Evolutionary conservation across 2,113 vertebrate species (phyloP).

Genomic region (Festucalex cinctus): DNA sequence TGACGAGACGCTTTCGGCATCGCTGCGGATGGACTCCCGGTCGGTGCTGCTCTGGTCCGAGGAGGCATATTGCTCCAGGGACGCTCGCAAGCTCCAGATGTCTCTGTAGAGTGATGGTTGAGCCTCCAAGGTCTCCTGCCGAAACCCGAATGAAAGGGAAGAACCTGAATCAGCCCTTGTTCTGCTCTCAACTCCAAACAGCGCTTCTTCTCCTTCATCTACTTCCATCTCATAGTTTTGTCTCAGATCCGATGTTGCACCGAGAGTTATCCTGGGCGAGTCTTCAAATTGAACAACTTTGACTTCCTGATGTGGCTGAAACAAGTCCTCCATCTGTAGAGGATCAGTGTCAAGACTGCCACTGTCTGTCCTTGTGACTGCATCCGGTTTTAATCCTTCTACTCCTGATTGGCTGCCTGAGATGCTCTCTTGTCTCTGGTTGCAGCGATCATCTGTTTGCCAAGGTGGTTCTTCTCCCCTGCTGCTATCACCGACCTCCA

Average conservation of each 20-base stretch:
- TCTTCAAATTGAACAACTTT: conserved; percentile 24
- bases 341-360: background rate
- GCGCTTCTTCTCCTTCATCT: conserved; percentile 47
- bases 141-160: conserved; percentile 36
- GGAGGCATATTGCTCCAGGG: conserved; percentile 87
- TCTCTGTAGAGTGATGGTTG: conserved; percentile 82
- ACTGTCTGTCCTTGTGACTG: conserved; percentile 2
- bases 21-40: conserved; percentile 85
- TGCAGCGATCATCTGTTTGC: background rate
- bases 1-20: conserved; percentile 85
- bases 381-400: conserved; percentile 14
- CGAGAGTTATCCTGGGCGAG: conserved; percentile 7
- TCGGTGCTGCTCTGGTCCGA: conserved; percentile 89
- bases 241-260: conserved; percentile 8
- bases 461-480: conserved; percentile 20
- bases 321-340: conserved; percentile 42
- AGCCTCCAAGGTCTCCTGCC: conserved; percentile 65
- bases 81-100: conserved; percentile 94
- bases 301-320: conserved; percentile 26
- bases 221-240: conserved; percentile 32
- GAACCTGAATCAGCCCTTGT: conserved; percentile 35
- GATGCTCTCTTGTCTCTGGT: conserved; percentile 17
- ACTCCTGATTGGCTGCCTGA: conserved; percentile 18
- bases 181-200: conserved; percentile 50
- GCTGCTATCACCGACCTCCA: conserved; percentile 46